These are phyloP conservation scores for Drosophila flavopinicola DNA, from an alignment of 2,888 invertebrate species.

Conservation along the genomic window DNA sequence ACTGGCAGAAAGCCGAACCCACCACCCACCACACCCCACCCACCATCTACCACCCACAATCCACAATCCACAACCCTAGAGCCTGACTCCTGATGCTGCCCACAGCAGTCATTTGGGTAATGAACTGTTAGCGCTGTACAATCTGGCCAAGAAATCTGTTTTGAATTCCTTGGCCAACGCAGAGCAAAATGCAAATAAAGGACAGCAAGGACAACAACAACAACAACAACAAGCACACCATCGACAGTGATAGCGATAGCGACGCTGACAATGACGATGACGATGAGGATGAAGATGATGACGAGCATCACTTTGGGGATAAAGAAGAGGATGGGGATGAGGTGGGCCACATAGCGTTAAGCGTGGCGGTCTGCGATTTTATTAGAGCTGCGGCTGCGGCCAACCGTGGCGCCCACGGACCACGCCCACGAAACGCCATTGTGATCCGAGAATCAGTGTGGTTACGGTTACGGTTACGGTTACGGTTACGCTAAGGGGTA, in stretches of 20 bases:
- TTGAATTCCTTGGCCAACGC: constrained; percentile 62
- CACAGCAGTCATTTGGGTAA: constrained; percentile 73
- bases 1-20: constrained; percentile 8
- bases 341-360: constrained; percentile 36
- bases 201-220: constrained; percentile 24
- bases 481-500: not conserved
- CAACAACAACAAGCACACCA: no score
- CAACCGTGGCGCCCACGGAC: constrained; percentile 31
- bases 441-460: not conserved
- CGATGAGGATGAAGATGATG: constrained; percentile 8
- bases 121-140: constrained; percentile 75
- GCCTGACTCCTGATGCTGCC: constrained; percentile 5
- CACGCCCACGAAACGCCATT: constrained; percentile 2
- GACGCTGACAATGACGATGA: constrained; percentile 13
- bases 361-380: constrained; percentile 48
- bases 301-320: constrained; percentile 13
- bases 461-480: not conserved
- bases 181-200: constrained; percentile 53
- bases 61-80: not conserved
- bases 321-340: constrained; percentile 21
- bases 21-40: no score
- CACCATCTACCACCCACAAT: no score
- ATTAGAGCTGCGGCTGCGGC: constrained; percentile 41
- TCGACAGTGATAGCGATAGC: not conserved
- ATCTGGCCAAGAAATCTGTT: constrained; percentile 77